phyloP scores from a whole-genome alignment of 2,888 invertebrate genomes.

The Achlya flavicornis region DNA sequence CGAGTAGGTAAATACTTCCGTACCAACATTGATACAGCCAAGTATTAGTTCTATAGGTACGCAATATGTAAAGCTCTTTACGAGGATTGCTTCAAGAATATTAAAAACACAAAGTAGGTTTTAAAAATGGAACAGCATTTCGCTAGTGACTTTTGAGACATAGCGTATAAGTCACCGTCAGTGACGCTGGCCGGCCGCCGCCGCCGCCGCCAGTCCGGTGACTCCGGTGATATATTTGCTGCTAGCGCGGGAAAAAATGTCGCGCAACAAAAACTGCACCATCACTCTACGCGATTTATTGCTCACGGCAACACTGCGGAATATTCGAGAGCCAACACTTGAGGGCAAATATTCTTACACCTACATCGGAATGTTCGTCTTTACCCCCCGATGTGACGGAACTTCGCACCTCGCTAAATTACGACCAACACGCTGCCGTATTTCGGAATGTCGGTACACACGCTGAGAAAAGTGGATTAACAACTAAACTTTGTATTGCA shows the following conservation, averaged over 20 bases:
- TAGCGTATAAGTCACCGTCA: slow-evolving; percentile 69
- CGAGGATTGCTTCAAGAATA: slow-evolving; percentile 15
- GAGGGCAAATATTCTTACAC: slow-evolving; percentile 69
- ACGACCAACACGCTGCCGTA: slow-evolving; percentile 63
- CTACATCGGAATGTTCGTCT: slow-evolving; percentile 65
- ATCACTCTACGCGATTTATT: slow-evolving; percentile 80
- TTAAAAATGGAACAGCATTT: slow-evolving; percentile 48
- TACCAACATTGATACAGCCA: no score
- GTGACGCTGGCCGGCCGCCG: slow-evolving; percentile 27
- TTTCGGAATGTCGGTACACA: slow-evolving; percentile 39
- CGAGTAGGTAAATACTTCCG: not conserved
- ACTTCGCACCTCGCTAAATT: slow-evolving; percentile 82
- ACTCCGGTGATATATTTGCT: slow-evolving; percentile 71
- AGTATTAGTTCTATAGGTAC: not conserved
- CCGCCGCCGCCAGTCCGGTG: slow-evolving; percentile 14
- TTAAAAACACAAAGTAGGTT: slow-evolving; percentile 39
- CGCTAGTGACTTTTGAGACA: slow-evolving; percentile 36
- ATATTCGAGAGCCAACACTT: slow-evolving; percentile 70
- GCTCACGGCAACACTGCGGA: slow-evolving; percentile 69
- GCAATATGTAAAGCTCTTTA: not conserved
- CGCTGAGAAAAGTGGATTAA: slow-evolving; percentile 14
- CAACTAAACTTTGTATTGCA: slow-evolving; percentile 8
- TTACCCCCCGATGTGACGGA: slow-evolving; percentile 80
- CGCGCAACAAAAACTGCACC: slow-evolving; percentile 75
- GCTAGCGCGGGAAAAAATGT: slow-evolving; percentile 83